Conservation (phyloP, 2,113 vertebrate genomes). For the Egretta garzetta region DNA sequence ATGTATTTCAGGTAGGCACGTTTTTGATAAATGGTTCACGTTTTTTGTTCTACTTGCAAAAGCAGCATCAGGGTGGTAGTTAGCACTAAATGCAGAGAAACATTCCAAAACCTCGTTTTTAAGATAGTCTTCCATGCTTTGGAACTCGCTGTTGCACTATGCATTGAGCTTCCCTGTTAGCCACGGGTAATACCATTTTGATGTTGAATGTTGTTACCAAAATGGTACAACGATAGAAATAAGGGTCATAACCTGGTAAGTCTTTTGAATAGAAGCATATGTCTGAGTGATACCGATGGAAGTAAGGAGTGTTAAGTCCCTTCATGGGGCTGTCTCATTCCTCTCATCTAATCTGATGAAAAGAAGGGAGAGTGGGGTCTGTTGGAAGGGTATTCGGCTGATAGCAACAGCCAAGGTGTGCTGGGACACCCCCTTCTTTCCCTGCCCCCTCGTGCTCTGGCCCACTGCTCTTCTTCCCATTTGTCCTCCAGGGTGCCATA, state of each 20-base stretch:
- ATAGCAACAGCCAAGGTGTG: not conserved
- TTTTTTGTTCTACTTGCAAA: not conserved
- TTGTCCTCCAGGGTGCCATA: not conserved
- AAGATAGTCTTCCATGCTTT: not conserved
- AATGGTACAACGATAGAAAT: not conserved
- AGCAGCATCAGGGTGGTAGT: not conserved
- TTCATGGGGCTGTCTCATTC: not conserved
- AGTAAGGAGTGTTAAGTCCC: not conserved
- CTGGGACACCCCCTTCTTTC: not conserved
- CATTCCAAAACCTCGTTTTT: not conserved
- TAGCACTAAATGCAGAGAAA: not conserved
- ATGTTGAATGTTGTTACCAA: not conserved
- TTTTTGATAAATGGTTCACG: not conserved
- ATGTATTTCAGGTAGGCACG: not conserved
- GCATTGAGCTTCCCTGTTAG: not conserved
- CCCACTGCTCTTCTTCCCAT: not conserved
- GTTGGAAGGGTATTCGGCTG: not conserved
- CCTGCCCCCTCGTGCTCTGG: not conserved
- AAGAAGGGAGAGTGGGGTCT: not conserved
- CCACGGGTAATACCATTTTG: not conserved
- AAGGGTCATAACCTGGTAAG: not conserved
- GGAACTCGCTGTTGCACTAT: rapidly evolving
- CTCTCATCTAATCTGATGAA: not conserved
- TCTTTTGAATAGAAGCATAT: not conserved
- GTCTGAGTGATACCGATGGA: not conserved